Evolutionary conservation across 2,797 vertebrate genomes (phyloP), one percentile per base, ranked within the genome.

Genomic region (Tadarida brasiliensis): DNA sequence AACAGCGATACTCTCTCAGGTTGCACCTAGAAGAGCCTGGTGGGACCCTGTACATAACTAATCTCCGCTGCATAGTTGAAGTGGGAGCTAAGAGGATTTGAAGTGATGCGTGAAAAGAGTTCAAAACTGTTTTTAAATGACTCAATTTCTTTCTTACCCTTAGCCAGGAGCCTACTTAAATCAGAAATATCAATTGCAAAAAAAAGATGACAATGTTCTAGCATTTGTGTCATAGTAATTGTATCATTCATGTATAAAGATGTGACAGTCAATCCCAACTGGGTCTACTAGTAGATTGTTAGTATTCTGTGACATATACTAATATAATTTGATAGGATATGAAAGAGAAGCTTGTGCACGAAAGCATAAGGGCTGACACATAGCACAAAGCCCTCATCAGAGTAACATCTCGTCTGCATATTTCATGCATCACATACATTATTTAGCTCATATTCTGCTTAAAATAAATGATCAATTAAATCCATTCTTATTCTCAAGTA

Each of bases 381-480:
- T 2, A 82, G 22, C 28, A 19, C 51, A 71, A 44, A 24, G 11
- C 24, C n/a, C 11, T 83, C 26, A 16, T 84, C 81, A 80, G 73
- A 74, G 44, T 28, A 71, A 82, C 70, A 47, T 35, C 15, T 15
- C 9, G 65, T 90, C 30, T 87, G n/a, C 11, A 71, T 54, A 73
- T 54, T 47, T 89, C 8, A 73, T 28, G 76, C 39, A 89, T 96
- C 73, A 44, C 1, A 74, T 17, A 33, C 4, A 68, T 92, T 54
- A 76, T 89, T 93, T 87, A 63, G 14, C 5, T 84, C 70, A 49
- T 76, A 84, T 49, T 93, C 39, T 92, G 22, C 24, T 80, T 90
- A 91, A 89, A 95, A 78, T 67, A 86, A 91, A 94, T 63, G 7
- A 61, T 59, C 20, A 82, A 9, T 57, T 83, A 57, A 93, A 68